These are phyloP conservation scores for Labia minor DNA, from an alignment of 2,888 invertebrate species.

Conservation along the genomic window DNA sequence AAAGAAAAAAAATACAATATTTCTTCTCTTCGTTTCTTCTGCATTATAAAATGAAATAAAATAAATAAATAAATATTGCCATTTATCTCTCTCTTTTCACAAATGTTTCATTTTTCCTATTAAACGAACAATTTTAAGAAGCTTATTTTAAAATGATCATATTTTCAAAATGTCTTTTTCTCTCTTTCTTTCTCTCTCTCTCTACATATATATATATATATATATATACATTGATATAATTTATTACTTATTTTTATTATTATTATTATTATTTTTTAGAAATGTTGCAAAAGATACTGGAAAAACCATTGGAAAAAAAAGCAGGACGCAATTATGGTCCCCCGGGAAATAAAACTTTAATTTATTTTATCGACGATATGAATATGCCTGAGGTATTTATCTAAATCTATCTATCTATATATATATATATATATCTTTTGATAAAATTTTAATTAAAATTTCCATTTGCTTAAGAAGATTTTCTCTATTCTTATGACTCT, in stretches of 20 bases:
- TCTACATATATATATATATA: too few species aligned
- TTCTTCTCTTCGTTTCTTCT: too few species aligned
- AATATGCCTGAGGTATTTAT: slow-evolving; percentile 99
- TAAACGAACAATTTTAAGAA: neutral
- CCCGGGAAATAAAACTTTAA: slow-evolving; percentile 82
- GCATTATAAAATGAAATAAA: too few species aligned
- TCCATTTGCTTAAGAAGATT: neutral
- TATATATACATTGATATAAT: neutral
- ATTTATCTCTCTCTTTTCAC: neutral
- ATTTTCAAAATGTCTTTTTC: neutral
- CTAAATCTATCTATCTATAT: too few species aligned
- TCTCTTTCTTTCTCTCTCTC: too few species aligned
- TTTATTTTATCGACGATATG: slow-evolving; percentile 95
- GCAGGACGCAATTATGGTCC: slow-evolving; percentile 92
- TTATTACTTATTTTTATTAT: neutral
- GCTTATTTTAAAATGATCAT: neutral
- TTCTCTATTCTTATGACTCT: neutral
- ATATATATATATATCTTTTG: too few species aligned
- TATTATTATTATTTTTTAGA: slow-evolving; percentile 38
- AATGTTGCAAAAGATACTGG: slow-evolving; percentile 84
- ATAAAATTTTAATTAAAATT: neutral
- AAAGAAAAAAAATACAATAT: too few species aligned
- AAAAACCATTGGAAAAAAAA: slow-evolving; percentile 92
- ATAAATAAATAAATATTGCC: too few species aligned
- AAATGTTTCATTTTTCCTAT: neutral